These are phyloP conservation scores for Sitta carolinensis DNA, from an alignment of 2,797 vertebrate species.

Conservation along the genomic window DNA sequence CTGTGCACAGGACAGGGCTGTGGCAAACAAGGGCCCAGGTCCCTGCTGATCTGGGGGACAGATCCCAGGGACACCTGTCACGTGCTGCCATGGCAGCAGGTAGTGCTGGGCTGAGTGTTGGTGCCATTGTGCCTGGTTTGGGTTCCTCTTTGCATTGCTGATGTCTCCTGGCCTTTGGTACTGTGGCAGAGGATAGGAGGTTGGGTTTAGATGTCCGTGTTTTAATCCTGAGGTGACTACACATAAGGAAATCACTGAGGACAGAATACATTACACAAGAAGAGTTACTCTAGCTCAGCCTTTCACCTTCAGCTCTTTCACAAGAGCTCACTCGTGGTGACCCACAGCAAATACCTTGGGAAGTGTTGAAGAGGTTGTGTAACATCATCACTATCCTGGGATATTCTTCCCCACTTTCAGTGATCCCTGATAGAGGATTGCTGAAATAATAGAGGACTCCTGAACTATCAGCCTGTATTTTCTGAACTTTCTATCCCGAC, in stretches of 20 bases:
- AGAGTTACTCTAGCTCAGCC: neutral
- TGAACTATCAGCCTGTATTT: neutral
- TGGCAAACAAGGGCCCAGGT: neutral
- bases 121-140: fast-evolving
- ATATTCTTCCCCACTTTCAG: neutral
- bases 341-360: neutral
- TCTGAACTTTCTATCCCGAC: neutral
- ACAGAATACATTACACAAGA: neutral
- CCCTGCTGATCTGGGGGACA: fast-evolving
- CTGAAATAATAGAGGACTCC: neutral
- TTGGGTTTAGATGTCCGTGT: neutral
- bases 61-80: neutral
- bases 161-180: neutral
- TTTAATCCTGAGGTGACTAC: neutral
- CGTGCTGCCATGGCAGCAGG: neutral
- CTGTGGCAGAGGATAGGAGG: neutral
- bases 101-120: neutral
- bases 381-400: neutral
- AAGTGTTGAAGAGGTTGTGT: neutral
- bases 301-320: too few species aligned
- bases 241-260: neutral
- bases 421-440: neutral
- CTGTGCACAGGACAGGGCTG: neutral
- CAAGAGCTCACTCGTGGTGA: neutral
- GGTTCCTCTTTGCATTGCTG: neutral